These are phyloP conservation scores for Cremastinae sp. DNA, from an alignment of 2,888 invertebrate species.

Conservation along the genomic window DNA sequence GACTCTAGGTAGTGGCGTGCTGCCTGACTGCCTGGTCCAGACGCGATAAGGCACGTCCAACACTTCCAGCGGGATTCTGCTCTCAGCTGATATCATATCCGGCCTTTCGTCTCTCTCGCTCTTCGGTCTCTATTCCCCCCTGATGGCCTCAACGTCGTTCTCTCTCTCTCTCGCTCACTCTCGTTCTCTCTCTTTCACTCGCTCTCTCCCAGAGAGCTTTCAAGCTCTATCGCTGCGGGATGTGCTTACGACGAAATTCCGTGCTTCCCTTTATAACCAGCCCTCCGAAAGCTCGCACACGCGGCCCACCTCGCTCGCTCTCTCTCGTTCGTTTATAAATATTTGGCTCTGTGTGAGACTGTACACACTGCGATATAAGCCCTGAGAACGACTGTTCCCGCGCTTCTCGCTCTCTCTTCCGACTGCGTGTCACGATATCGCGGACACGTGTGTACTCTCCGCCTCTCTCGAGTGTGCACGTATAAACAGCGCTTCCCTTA, in stretches of 20 bases:
- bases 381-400: constrained; percentile 29
- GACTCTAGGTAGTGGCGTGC: constrained; percentile 53
- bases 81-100: constrained; percentile 77
- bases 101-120: constrained; percentile 64
- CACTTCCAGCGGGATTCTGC: constrained; percentile 77
- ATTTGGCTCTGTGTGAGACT: constrained; percentile 29
- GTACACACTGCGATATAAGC: constrained; percentile 48
- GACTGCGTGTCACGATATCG: constrained; percentile 7
- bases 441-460: constrained; percentile 4
- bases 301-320: too few relatives aligned
- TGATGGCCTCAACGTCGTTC: constrained; percentile 67
- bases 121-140: constrained; percentile 42
- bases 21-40: constrained; percentile 75
- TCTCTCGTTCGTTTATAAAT: not conserved
- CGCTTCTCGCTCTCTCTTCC: too few relatives aligned
- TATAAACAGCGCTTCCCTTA: constrained; percentile 10
- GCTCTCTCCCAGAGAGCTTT: constrained; percentile 21
- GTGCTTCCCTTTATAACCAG: constrained; percentile 50
- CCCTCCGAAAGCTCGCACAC: constrained; percentile 16
- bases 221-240: constrained; percentile 58
- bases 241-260: constrained; percentile 59
- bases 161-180: constrained; percentile 43
- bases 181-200: constrained; percentile 39
- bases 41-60: constrained; percentile 79
- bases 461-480: too few relatives aligned